phyloP scores from a whole-genome alignment of 2,888 invertebrate species.

The Holacanthella duospinosa region DNA sequence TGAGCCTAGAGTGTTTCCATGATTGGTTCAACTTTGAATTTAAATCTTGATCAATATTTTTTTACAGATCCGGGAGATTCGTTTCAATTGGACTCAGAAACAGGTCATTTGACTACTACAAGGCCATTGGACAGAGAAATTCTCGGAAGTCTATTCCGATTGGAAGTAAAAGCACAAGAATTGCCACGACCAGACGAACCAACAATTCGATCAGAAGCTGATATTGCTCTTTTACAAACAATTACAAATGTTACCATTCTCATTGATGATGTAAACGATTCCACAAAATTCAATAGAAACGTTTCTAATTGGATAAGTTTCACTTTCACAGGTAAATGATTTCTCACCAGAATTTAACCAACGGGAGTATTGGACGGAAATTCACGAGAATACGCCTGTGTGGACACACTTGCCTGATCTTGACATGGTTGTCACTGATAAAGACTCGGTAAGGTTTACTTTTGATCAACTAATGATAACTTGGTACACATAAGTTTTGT shows the following conservation, averaged over 20 bases:
- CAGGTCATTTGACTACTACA: constrained; percentile 71
- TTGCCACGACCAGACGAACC: constrained; percentile 26
- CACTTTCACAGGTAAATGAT: constrained; percentile 59
- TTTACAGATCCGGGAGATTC: constrained; percentile 72
- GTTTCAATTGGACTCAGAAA: constrained; percentile 65
- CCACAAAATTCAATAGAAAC: neutral
- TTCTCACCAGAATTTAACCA: constrained; percentile 74
- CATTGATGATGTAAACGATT: constrained; percentile 58
- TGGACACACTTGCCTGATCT: constrained; percentile 70
- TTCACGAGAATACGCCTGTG: constrained; percentile 69
- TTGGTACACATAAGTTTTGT: constrained; percentile 10
- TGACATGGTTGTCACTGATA: constrained; percentile 75
- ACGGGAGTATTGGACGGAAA: constrained; percentile 65
- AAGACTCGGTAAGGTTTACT: constrained; percentile 74
- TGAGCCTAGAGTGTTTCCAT: constrained; percentile 44
- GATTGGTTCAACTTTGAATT: neutral
- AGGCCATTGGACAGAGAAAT: constrained; percentile 77
- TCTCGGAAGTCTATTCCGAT: constrained; percentile 46
- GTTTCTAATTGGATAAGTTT: no score
- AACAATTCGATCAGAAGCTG: constrained; percentile 15
- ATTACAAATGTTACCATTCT: constrained; percentile 67
- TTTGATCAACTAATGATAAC: constrained; percentile 26
- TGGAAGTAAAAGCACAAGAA: constrained; percentile 34
- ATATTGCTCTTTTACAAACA: constrained; percentile 41
- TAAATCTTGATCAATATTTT: constrained; percentile 2